Evolutionary conservation across 1,140 invertebrate genomes (phyloP).

Genomic region (Macrobrachium rosenbergii): DNA sequence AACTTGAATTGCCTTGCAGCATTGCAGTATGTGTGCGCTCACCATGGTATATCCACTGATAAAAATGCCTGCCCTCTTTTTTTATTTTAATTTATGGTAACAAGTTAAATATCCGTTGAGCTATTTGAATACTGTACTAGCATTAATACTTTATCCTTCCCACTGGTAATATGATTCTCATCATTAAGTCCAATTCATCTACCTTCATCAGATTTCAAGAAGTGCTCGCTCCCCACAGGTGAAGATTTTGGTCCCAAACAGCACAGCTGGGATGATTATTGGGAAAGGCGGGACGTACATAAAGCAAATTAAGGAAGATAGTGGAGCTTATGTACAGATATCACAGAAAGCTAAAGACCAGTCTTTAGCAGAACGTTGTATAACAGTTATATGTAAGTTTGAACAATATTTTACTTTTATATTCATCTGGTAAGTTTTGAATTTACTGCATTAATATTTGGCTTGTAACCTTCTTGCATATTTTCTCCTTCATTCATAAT

Average conservation of each 20-base stretch:
- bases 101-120: not conserved
- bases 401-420: constrained; percentile 12
- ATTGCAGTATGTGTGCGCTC: too few species aligned
- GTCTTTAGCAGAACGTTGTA: constrained; percentile 94
- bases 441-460: too few species aligned
- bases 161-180: constrained; percentile 50
- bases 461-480: too few species aligned
- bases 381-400: constrained; percentile 91
- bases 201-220: constrained; percentile 65
- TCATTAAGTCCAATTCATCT: constrained; percentile 58
- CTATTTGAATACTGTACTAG: constrained; percentile 4
- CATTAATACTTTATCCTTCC: constrained; percentile 35
- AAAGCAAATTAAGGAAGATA: constrained; percentile 98
- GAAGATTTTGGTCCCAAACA: constrained; percentile 98
- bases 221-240: constrained; percentile 75
- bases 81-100: too few species aligned
- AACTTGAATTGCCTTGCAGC: too few species aligned
- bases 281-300: constrained; percentile 98
- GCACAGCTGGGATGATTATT: constrained; percentile 98
- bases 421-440: not conserved
- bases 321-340: constrained; percentile 97
- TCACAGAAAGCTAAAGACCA: constrained; percentile 98
- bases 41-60: too few species aligned
- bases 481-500: too few species aligned
- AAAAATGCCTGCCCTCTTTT: too few species aligned